Conservation (phyloP, 2,113 vertebrate species). For the Lophochroa leadbeateri region DNA sequence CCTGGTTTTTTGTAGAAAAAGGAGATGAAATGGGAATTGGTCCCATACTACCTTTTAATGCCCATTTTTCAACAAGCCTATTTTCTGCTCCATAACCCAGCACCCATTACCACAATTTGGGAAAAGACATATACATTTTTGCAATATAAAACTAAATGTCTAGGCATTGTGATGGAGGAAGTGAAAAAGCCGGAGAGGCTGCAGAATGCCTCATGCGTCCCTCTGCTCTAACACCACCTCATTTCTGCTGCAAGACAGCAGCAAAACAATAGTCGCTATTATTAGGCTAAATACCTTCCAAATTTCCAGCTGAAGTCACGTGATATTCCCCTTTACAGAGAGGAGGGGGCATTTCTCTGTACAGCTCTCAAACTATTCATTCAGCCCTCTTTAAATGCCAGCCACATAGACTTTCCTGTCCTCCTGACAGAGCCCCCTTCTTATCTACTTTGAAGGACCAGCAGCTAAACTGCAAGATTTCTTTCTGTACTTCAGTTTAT, state of each 20-base stretch:
- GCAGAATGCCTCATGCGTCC: not conserved
- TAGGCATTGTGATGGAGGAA: not conserved
- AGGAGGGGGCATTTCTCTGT: not conserved
- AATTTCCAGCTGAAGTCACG: not conserved
- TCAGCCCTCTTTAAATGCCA: not conserved
- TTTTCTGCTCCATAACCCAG: not conserved
- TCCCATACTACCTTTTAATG: not conserved
- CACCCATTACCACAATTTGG: not conserved
- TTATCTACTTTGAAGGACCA: not conserved
- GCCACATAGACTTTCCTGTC: not conserved
- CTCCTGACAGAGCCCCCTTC: not conserved
- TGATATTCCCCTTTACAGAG: not conserved
- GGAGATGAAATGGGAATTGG: fast-evolving
- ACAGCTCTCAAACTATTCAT: not conserved
- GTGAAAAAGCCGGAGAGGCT: not conserved
- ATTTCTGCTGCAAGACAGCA: not conserved
- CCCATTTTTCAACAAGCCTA: not conserved
- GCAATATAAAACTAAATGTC: not conserved
- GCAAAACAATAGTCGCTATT: fast-evolving
- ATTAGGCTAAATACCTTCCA: not conserved
- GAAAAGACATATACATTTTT: not conserved
- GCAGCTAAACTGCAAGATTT: not conserved
- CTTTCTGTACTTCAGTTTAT: not conserved
- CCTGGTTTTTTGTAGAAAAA: not conserved
- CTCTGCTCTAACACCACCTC: not conserved